These are phyloP conservation scores for Dryobota labecula DNA, from an alignment of 2,888 invertebrate genomes.

Conservation along the genomic window DNA sequence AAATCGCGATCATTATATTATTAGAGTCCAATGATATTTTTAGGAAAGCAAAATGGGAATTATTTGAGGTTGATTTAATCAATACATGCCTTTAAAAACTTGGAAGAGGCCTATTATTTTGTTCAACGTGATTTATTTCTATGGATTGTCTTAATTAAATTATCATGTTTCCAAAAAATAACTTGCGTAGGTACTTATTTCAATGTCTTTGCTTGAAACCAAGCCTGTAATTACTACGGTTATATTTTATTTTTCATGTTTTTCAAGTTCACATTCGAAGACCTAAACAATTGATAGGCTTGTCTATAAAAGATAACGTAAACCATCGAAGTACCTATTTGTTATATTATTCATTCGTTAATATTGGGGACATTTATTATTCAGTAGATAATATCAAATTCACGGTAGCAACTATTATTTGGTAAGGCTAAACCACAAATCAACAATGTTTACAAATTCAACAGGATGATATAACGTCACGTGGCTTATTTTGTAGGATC, in stretches of 20 bases:
- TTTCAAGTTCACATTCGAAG: not conserved
- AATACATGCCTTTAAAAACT: not conserved
- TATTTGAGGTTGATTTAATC: not conserved
- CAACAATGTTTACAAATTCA: slow-evolving; percentile 27
- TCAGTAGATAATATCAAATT: slow-evolving; percentile 22
- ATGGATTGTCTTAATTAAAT: not conserved
- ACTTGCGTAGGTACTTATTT: not conserved
- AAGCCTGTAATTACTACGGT: not conserved
- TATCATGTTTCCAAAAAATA: not conserved
- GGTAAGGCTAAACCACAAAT: not conserved
- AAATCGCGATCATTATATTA: no score
- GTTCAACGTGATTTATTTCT: accelerated
- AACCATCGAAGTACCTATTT: slow-evolving; percentile 7
- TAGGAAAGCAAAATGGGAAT: not conserved
- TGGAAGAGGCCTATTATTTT: not conserved
- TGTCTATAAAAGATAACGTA: not conserved
- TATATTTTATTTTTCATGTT: not conserved
- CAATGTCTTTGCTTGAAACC: not conserved
- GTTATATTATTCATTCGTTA: not conserved
- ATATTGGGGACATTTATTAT: slow-evolving; percentile 11
- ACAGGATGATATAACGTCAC: slow-evolving; percentile 17
- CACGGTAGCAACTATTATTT: slow-evolving; percentile 5
- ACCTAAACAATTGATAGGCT: not conserved
- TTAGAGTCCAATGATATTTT: not conserved
- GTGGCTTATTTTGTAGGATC: not conserved